Conservation (phyloP, 1,140 invertebrate species). For the Cataglyphis hispanica region DNA sequence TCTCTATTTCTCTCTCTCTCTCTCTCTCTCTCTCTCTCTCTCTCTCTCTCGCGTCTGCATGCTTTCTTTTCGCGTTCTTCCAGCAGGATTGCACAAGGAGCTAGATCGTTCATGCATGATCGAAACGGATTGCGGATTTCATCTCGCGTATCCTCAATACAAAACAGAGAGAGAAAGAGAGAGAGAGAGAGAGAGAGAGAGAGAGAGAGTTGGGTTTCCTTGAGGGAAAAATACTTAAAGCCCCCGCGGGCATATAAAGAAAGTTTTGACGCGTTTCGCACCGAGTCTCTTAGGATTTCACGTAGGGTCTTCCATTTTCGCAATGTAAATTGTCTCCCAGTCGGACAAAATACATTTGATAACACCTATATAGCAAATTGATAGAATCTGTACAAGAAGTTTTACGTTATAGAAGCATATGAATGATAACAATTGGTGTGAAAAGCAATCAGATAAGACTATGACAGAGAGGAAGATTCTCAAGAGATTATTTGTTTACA, state of each 20-base stretch:
- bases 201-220: slow-evolving; percentile 19
- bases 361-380: neutral
- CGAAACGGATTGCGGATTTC: slow-evolving; percentile 83
- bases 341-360: slow-evolving; percentile 25
- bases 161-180: neutral
- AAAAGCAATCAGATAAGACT: neutral
- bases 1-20: slow-evolving; percentile 50
- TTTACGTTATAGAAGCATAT: neutral
- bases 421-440: neutral
- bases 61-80: slow-evolving; percentile 73
- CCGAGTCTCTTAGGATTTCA: slow-evolving; percentile 75
- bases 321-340: slow-evolving; percentile 31
- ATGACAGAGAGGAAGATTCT: neutral
- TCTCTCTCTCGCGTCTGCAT: slow-evolving; percentile 66
- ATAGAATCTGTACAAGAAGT: neutral
- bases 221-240: slow-evolving; percentile 77
- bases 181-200: neutral
- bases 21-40: slow-evolving; percentile 56
- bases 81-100: slow-evolving; percentile 80
- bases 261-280: slow-evolving; percentile 70
- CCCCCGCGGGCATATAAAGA: slow-evolving; percentile 69
- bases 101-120: slow-evolving; percentile 81
- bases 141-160: slow-evolving; percentile 78
- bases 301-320: slow-evolving; percentile 71
- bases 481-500: neutral